phyloP scores from a whole-genome alignment of 2,888 invertebrate species.

The Mystacides longicornis region DNA sequence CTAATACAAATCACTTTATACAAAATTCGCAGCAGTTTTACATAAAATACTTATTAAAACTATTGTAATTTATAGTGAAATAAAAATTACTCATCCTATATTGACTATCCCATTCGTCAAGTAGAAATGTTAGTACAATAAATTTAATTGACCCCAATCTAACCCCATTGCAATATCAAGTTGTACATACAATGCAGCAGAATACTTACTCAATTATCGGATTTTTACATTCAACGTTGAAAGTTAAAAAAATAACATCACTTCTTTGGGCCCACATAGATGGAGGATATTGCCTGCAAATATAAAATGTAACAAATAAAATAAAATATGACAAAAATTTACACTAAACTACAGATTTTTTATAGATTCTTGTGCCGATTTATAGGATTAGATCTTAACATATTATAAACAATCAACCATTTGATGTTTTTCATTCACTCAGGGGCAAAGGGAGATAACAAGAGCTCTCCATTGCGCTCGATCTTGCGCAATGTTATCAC shows the following conservation, averaged over 20 bases:
- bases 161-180: not conserved
- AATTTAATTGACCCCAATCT: too few species aligned
- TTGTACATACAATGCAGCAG: not conserved
- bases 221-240: slow-evolving; percentile 85
- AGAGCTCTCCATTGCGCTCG: too few species aligned
- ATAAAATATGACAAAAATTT: not conserved
- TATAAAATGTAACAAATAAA: not conserved
- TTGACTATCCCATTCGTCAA: too few species aligned
- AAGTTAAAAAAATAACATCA: slow-evolving; percentile 75
- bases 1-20: too few species aligned
- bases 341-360: not conserved
- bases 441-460: too few species aligned
- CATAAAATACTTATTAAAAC: too few species aligned
- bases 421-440: too few species aligned
- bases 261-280: slow-evolving; percentile 92
- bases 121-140: too few species aligned
- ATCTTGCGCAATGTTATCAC: too few species aligned
- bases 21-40: too few species aligned
- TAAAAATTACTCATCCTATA: too few species aligned
- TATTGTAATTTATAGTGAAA: too few species aligned
- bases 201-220: slow-evolving; percentile 57
- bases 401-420: not conserved
- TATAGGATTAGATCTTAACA: not conserved
- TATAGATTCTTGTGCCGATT: not conserved
- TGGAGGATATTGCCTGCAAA: slow-evolving; percentile 47